A percentile compares a stretch with the other conserved stretches of the same genome.
phyloP scores from a whole-genome alignment of 2,888 invertebrate genomes.

The Dione vanillae region DNA sequence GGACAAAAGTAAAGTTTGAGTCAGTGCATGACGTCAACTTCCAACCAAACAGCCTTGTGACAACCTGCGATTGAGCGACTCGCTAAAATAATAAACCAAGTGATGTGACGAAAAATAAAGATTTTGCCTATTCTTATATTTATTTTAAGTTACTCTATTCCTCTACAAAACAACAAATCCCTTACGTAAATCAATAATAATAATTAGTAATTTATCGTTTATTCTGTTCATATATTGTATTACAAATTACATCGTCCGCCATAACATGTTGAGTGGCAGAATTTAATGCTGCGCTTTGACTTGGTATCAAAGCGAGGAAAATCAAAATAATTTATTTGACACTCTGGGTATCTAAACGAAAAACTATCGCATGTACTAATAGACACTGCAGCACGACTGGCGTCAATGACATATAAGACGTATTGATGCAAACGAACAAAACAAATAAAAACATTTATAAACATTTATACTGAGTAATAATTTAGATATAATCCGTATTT shows the following conservation, averaged over 20 bases:
- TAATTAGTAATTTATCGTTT: background rate
- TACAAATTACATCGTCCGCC: background rate
- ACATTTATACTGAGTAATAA: background rate
- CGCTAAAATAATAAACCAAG: constrained; percentile 19
- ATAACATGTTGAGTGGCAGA: too few species aligned
- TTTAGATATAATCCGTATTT: background rate
- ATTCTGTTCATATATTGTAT: background rate
- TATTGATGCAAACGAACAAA: background rate
- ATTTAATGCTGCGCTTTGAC: too few species aligned
- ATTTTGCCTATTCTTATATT: background rate
- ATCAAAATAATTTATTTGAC: too few species aligned
- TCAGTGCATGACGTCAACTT: constrained; percentile 70
- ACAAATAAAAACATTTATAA: background rate
- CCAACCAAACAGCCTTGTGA: constrained; percentile 66
- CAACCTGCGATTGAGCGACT: constrained; percentile 49
- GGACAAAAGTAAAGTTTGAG: constrained; percentile 55
- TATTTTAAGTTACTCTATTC: background rate
- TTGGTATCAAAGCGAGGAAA: too few species aligned
- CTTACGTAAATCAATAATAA: too few species aligned
- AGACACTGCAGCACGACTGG: too few species aligned
- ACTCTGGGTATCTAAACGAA: too few species aligned
- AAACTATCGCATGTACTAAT: too few species aligned
- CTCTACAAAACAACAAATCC: background rate
- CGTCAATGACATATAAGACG: too few species aligned
- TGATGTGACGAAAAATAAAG: constrained; percentile 1